Conservation (phyloP, 1,140 invertebrate genomes). For the Ceratina japonica region DNA sequence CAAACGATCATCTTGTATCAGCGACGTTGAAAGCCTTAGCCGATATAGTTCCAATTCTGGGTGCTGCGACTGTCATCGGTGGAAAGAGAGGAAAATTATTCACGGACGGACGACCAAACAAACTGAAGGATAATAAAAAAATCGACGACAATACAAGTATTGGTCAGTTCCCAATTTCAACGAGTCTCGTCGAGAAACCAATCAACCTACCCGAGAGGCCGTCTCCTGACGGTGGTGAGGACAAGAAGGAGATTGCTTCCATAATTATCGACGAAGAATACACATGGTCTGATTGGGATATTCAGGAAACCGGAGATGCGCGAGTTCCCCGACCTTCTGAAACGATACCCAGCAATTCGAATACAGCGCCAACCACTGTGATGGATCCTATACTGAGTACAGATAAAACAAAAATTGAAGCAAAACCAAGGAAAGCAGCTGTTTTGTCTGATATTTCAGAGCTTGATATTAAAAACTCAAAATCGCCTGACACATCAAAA, state of each 20-base stretch:
- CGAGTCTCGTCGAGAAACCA: slow-evolving; percentile 37
- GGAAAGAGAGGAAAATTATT: slow-evolving; percentile 89
- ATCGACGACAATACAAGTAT: neutral
- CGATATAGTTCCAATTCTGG: slow-evolving; percentile 90
- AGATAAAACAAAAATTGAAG: slow-evolving; percentile 28
- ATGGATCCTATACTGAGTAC: neutral
- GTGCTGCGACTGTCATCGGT: slow-evolving; percentile 88
- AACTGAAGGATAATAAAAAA: slow-evolving; percentile 49
- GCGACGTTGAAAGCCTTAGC: slow-evolving; percentile 88
- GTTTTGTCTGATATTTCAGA: slow-evolving; percentile 84
- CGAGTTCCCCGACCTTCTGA: neutral
- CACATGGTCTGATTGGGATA: slow-evolving; percentile 90
- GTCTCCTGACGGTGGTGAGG: slow-evolving; percentile 90
- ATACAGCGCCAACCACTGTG: neutral
- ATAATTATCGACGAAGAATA: slow-evolving; percentile 77
- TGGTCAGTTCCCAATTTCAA: neutral
- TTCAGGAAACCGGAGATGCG: slow-evolving; percentile 75
- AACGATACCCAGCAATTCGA: neutral
- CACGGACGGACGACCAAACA: slow-evolving; percentile 88
- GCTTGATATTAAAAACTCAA: slow-evolving; percentile 87
- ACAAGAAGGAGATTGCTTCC: slow-evolving; percentile 80
- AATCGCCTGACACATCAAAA: slow-evolving; percentile 74
- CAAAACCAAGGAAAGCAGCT: slow-evolving; percentile 71
- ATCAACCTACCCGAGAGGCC: slow-evolving; percentile 84
- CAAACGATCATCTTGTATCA: slow-evolving; percentile 88